Percentiles rank a stretch among this genome's conserved stretches.
Evolutionary conservation across 2,888 invertebrate genomes (phyloP).

Genomic region (Morinoia aosen): DNA sequence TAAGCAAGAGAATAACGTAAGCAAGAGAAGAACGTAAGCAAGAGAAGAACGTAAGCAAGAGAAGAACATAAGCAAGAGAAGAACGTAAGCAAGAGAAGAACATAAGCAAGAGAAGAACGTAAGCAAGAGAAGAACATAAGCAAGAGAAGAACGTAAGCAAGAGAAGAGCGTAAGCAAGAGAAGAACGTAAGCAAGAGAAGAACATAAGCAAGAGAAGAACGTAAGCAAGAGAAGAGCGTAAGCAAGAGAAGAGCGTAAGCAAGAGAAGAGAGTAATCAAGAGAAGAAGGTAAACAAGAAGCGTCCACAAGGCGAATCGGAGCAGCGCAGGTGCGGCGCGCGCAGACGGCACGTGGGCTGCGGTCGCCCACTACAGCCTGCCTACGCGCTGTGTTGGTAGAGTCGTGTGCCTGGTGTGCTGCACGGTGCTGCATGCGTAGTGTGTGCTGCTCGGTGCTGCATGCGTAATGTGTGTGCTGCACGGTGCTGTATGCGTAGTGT

Average conservation of each 20-base stretch:
- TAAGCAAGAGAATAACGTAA: too few relatives aligned
- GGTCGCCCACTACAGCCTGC: neutral
- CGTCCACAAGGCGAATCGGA: neutral
- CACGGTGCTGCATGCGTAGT: neutral
- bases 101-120: too few relatives aligned
- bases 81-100: too few relatives aligned
- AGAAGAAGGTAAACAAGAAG: neutral
- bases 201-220: too few relatives aligned
- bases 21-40: too few relatives aligned
- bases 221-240: too few relatives aligned
- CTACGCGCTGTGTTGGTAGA: neutral
- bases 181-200: too few relatives aligned
- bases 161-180: too few relatives aligned
- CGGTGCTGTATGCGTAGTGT: neutral
- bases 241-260: neutral
- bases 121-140: too few relatives aligned
- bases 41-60: too few relatives aligned
- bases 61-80: too few relatives aligned
- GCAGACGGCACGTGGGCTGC: neutral
- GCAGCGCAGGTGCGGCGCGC: neutral
- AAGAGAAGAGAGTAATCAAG: neutral
- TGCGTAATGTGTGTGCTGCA: neutral
- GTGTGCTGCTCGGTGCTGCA: neutral
- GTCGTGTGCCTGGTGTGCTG: neutral
- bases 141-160: too few relatives aligned